A percentile compares a stretch with the other conserved stretches of the same genome.
Conservation (phyloP, 2,888 invertebrate species). For the Chorisops tibialis region DNA sequence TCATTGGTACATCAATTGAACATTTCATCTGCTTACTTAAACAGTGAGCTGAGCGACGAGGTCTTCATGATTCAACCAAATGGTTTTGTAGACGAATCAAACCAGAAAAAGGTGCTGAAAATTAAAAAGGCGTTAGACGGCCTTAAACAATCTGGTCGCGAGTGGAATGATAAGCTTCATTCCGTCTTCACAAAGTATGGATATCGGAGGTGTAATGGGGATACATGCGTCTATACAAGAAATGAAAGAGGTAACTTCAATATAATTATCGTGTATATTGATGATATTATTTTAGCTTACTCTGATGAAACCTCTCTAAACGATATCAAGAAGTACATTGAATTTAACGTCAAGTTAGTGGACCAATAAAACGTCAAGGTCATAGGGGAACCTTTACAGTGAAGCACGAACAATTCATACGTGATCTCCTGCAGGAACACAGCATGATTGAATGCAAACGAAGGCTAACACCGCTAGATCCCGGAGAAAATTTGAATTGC, state of each 20-base stretch:
- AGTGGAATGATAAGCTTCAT: conserved; percentile 15
- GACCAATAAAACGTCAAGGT: not conserved
- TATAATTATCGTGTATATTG: not conserved
- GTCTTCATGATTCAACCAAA: no score
- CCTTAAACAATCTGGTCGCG: conserved; percentile 13
- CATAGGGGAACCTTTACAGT: not conserved
- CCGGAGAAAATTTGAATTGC: no score
- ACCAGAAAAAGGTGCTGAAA: not conserved
- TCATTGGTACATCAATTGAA: no score
- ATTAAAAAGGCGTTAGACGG: conserved; percentile 14
- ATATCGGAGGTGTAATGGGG: not conserved
- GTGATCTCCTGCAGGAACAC: not conserved
- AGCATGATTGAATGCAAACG: not conserved
- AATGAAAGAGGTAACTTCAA: not conserved
- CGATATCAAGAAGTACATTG: not conserved
- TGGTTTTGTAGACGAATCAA: no score
- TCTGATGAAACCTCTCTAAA: not conserved
- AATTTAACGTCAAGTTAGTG: not conserved
- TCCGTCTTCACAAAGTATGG: not conserved
- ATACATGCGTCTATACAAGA: not conserved
- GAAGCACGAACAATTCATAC: not conserved
- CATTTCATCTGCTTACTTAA: no score
- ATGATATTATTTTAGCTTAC: not conserved
- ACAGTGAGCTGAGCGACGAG: no score
- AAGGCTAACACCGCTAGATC: no score